Evolutionary conservation across 1,140 invertebrate species (phyloP).

Genomic region (Drosophila tristis): DNA sequence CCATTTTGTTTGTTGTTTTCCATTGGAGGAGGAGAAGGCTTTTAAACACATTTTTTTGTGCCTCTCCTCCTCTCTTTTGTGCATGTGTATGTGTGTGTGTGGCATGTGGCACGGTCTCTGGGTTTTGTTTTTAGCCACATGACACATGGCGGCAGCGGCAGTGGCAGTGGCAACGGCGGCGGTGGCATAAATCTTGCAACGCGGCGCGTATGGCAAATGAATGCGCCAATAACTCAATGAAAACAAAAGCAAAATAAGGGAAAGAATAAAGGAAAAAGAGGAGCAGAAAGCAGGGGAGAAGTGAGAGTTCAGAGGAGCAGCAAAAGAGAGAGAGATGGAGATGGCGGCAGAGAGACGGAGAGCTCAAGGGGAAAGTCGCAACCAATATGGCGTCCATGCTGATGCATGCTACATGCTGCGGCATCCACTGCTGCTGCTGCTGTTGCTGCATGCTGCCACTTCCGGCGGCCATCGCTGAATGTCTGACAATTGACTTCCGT

Average conservation of each 20-base stretch:
- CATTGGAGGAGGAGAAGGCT: constrained; percentile 16
- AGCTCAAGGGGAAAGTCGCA: constrained; percentile 1
- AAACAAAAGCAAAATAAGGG: constrained; percentile 14
- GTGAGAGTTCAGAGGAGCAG: constrained; percentile 2
- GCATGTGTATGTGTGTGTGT: background rate
- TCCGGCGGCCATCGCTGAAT: constrained; percentile 71
- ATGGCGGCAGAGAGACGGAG: constrained; percentile 14
- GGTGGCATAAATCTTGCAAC: constrained; percentile 70
- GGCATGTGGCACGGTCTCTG: constrained; percentile 8
- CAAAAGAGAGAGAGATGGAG: background rate
- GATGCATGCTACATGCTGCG: constrained; percentile 33
- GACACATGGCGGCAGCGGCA: constrained; percentile 72
- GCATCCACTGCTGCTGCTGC: constrained; percentile 29
- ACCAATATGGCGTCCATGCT: constrained; percentile 61
- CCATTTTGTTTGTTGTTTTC: constrained; percentile 44
- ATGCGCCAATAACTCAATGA: constrained; percentile 82
- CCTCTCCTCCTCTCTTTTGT: too few relatives aligned
- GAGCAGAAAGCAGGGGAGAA: constrained; percentile 19
- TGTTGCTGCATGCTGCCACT: constrained; percentile 64
- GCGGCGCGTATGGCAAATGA: constrained; percentile 78
- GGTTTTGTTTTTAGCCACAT: constrained; percentile 74
- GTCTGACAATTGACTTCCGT: constrained; percentile 81
- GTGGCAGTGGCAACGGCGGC: too few relatives aligned
- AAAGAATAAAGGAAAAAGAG: constrained; percentile 35
- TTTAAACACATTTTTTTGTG: constrained; percentile 48